These are phyloP conservation scores for Microplitis mediator DNA, from an alignment of 1,140 invertebrate genomes.

Conservation along the genomic window DNA sequence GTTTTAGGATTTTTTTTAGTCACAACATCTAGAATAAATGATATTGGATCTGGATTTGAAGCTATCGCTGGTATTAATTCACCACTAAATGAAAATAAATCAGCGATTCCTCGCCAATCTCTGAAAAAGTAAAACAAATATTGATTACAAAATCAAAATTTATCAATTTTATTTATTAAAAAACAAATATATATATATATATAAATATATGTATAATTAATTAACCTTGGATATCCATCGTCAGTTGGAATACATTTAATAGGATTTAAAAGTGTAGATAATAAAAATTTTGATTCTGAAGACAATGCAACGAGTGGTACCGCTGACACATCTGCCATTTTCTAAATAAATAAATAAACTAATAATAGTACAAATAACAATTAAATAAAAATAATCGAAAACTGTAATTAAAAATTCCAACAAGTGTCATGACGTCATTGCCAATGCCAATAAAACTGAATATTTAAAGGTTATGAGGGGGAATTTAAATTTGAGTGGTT, in stretches of 20 bases:
- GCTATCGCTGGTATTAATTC: conserved; percentile 60
- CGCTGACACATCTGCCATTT: conserved; percentile 68
- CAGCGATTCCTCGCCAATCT: conserved; percentile 73
- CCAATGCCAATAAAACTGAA: too few species aligned
- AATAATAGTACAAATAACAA: neutral
- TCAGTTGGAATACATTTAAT: conserved; percentile 65
- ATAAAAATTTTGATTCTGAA: conserved; percentile 52
- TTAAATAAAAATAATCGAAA: neutral
- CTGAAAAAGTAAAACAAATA: conserved; percentile 46
- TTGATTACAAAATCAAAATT: conserved; percentile 18
- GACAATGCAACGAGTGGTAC: conserved; percentile 68
- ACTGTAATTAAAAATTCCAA: neutral
- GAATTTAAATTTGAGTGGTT: too few species aligned
- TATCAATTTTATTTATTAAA: conserved; percentile 18
- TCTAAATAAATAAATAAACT: neutral
- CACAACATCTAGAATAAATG: conserved; percentile 62
- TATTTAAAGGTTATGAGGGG: too few species aligned
- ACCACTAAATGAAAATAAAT: conserved; percentile 60
- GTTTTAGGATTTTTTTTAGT: conserved; percentile 51
- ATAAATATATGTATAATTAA: neutral
- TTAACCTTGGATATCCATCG: conserved; percentile 64
- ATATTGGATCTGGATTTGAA: conserved; percentile 61
- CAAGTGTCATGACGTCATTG: too few species aligned
- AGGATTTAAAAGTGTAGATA: conserved; percentile 67
- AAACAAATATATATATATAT: neutral